phyloP scores from a whole-genome alignment of 2,797 vertebrate genomes.

The Propithecus perrieri region DNA sequence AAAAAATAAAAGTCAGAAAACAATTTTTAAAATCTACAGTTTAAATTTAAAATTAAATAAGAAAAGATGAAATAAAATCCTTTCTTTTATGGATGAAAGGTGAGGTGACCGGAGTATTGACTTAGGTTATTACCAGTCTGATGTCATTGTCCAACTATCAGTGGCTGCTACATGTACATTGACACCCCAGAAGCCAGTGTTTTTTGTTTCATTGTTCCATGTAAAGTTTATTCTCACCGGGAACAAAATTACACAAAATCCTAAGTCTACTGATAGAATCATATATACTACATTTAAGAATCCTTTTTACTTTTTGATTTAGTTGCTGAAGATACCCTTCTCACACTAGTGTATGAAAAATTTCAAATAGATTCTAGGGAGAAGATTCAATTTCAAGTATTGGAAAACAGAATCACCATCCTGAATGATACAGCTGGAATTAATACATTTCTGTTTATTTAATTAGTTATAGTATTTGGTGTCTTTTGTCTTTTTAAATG shows the following conservation, averaged over 20 bases:
- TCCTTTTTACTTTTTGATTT: background rate
- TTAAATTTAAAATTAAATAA: conserved; percentile 13
- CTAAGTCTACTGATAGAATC: background rate
- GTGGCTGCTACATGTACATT: too few species aligned
- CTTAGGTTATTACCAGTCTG: background rate
- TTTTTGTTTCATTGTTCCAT: background rate
- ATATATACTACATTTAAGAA: background rate
- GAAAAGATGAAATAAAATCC: background rate
- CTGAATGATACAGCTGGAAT: background rate
- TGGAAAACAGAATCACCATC: background rate
- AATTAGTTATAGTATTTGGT: background rate
- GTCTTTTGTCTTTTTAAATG: conserved; percentile 22
- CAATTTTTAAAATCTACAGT: background rate
- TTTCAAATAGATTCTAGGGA: background rate
- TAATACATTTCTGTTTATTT: background rate
- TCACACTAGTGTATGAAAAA: background rate
- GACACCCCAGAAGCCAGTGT: background rate
- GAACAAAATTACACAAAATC: background rate
- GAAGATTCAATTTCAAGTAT: background rate
- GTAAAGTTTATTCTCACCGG: background rate
- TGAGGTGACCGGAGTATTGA: background rate
- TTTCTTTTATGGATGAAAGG: too few species aligned
- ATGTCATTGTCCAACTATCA: background rate
- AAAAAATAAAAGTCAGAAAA: conserved; percentile 8
- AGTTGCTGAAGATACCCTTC: background rate